Conservation (phyloP, 2,888 invertebrate species). For the Sarcophaga caerulescens region DNA sequence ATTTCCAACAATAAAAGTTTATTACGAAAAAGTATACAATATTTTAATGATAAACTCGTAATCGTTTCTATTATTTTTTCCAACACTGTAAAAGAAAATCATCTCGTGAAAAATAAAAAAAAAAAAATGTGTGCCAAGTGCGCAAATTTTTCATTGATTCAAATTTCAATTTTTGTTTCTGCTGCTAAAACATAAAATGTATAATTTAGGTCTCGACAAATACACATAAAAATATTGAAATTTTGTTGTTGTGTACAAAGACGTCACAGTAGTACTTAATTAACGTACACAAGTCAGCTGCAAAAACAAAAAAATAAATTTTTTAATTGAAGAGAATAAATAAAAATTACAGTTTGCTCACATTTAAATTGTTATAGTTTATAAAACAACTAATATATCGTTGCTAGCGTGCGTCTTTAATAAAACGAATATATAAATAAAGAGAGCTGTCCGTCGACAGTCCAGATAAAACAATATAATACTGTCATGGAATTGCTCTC, state of each 20-base stretch:
- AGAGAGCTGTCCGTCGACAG: conserved; percentile 99
- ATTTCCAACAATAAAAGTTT: too few species aligned
- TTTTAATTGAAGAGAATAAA: conserved; percentile 22
- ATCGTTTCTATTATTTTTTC: too few species aligned
- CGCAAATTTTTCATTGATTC: conserved; percentile 53
- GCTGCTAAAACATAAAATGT: conserved; percentile 14
- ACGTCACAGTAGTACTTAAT: conserved; percentile 10
- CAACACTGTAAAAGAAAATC: too few species aligned
- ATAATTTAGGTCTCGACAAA: conserved; percentile 2
- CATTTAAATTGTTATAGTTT: background rate
- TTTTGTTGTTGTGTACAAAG: conserved; percentile 5
- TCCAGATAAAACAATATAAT: conserved; percentile 88
- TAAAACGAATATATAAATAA: conserved; percentile 86
- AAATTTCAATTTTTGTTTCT: background rate
- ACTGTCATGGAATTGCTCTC: conserved; percentile 99
- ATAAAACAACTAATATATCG: background rate
- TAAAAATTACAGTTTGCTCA: background rate
- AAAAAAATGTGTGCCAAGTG: conserved; percentile 58
- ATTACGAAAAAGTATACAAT: too few species aligned
- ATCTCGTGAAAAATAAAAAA: background rate
- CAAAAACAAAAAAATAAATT: background rate
- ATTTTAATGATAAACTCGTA: too few species aligned
- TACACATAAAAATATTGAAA: background rate
- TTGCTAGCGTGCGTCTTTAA: conserved; percentile 26
- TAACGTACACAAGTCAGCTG: conserved; percentile 4